Conservation (phyloP, 2,888 invertebrate genomes). For the Campaea margaritaria region DNA sequence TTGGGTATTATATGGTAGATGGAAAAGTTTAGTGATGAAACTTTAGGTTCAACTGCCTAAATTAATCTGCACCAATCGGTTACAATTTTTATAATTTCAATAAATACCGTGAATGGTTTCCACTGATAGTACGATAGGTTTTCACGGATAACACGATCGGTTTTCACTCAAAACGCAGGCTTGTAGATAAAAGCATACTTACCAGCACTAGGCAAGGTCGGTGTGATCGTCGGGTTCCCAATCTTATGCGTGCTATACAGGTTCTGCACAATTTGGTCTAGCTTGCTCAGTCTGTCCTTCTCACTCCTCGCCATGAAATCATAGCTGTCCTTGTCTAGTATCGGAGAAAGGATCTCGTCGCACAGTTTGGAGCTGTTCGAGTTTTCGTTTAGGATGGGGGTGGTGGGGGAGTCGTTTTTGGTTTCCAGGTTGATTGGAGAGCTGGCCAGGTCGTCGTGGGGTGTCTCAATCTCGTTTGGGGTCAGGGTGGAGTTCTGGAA, state of each 20-base stretch:
- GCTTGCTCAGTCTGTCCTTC: conserved; percentile 75
- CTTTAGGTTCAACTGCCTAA: neutral
- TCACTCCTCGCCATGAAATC: conserved; percentile 59
- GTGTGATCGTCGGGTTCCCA: conserved; percentile 58
- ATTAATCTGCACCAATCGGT: too few species aligned
- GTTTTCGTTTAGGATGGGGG: conserved; percentile 55
- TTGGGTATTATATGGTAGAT: too few species aligned
- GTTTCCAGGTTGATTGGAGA: conserved; percentile 63
- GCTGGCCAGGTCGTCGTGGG: conserved; percentile 47
- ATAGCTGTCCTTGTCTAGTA: conserved; percentile 49
- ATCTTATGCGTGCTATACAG: conserved; percentile 77
- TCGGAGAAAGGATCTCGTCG: conserved; percentile 56
- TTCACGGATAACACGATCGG: too few species aligned
- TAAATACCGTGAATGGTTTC: too few species aligned
- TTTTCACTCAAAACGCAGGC: neutral
- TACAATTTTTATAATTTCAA: too few species aligned
- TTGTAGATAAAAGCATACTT: conserved; percentile 14
- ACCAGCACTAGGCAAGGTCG: conserved; percentile 55
- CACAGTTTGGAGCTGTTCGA: conserved; percentile 57
- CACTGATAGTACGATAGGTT: too few species aligned
- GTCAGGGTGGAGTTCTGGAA: conserved; percentile 70
- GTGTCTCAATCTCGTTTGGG: conserved; percentile 59
- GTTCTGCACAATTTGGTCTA: conserved; percentile 80
- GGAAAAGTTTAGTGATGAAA: neutral
- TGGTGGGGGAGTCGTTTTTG: conserved; percentile 53